Conservation (phyloP, 2,113 vertebrate genomes). For the Narcine bancroftii region DNA sequence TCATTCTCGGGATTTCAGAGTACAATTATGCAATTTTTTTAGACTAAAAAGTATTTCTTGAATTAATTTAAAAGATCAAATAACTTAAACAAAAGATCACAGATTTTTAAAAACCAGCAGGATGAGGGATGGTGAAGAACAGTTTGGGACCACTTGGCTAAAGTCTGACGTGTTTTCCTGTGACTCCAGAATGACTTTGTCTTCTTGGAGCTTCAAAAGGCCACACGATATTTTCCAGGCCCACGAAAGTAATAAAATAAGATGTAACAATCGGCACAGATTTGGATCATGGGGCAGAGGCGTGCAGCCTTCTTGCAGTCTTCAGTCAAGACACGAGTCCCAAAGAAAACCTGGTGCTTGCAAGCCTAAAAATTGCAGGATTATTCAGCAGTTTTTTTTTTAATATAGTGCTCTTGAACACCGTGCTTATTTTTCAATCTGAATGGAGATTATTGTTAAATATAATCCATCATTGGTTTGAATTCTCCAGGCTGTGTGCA, state of each 20-base stretch:
- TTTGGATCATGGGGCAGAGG: conserved; percentile 72
- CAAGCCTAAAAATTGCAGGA: conserved; percentile 21
- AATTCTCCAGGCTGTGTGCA: conserved; percentile 46
- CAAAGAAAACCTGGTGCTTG: conserved; percentile 31
- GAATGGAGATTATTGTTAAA: conserved; percentile 47
- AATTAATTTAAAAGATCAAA: conserved; percentile 73
- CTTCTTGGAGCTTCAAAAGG: conserved; percentile 77
- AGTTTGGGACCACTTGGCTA: conserved; percentile 83
- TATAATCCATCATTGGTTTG: conserved; percentile 40
- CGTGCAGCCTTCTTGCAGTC: conserved; percentile 40
- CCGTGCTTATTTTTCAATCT: conserved; percentile 46
- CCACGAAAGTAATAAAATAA: conserved; percentile 95
- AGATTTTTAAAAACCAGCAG: conserved; percentile 73
- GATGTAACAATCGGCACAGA: conserved; percentile 68
- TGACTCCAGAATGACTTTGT: conserved; percentile 76
- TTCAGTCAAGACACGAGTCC: conserved; percentile 27
- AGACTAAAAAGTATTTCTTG: conserved; percentile 60
- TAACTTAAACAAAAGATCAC: conserved; percentile 76
- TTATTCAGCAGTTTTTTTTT: conserved; percentile 17
- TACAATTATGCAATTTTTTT: conserved; percentile 55
- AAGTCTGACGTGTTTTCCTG: conserved; percentile 73
- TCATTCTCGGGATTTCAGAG: conserved; percentile 58
- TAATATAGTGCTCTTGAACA: neutral
- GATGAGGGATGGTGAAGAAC: conserved; percentile 76
- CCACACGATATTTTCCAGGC: conserved; percentile 63